Evolutionary conservation across 2,113 vertebrate species (phyloP), one percentile per base, ranked within the genome.

Genomic region (Meleagris gallopavo): DNA sequence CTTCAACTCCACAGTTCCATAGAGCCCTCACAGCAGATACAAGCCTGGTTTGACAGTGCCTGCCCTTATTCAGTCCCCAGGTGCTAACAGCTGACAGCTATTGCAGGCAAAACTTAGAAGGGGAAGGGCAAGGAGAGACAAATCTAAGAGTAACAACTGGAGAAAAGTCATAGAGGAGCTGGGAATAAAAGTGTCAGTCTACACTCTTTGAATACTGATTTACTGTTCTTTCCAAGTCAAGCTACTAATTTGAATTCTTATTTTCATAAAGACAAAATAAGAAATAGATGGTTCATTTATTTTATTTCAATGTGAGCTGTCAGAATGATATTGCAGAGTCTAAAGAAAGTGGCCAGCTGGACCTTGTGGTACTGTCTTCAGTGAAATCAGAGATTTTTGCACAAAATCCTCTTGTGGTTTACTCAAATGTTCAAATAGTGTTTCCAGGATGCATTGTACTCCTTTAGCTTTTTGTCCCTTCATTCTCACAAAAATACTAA

Each of bases 341-440:
- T 12, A 67, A 9, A 66, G 3, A 17, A 64, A 62, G 69, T 6
- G 2, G 45, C 41, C 75, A 58, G 72, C 9, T 4, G 17, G 21
- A 46, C 43, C 9, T 62, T 11, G 34, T 0, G 4, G 7, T 36
- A 18, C 22, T 11, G 10, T 2, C 2, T 58, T n/a, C 72, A 52
- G 7, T 29, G 22, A 81, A 30, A 13, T 27, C 9, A 24, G 10
- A 3, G 1, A 34, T 64, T 66, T 57, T 21, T 82, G 2, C 40
- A 16, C 46, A 18, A 22, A 10, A 52, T 13, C 27, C 32, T 36
- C 34, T 55, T 13, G 10, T 11, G 8, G 64, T 45, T 55, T 55
- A 27, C 29, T 46, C 15, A 24, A 13, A 13, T 22, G 43, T 62
- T 61, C 36, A 58, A 17, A 62, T 1, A 3, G 8, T 30, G 7